These are phyloP conservation scores for Drosophila lacteicornis DNA, from an alignment of 1,140 invertebrate genomes.

Conservation along the genomic window DNA sequence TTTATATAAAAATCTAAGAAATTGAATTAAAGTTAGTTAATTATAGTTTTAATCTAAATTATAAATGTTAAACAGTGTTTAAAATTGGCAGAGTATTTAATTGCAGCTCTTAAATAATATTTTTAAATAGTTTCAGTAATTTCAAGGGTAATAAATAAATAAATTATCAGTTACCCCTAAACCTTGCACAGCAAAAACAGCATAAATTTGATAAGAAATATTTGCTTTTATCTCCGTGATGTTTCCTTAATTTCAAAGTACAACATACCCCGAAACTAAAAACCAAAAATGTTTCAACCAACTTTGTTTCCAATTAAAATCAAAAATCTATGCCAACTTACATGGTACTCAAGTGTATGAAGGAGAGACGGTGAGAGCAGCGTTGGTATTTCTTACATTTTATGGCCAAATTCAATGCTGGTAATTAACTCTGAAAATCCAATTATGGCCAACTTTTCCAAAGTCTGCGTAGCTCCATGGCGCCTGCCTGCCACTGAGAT, in stretches of 20 bases:
- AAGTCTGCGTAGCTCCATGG: constrained; percentile 45
- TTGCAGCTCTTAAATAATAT: not conserved
- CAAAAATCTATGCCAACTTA: constrained; percentile 75
- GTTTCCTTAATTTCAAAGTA: not conserved
- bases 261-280: not conserved
- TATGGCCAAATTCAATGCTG: constrained; percentile 81
- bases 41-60: too few species aligned
- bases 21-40: not conserved
- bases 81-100: not conserved
- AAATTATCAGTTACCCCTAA: too few species aligned
- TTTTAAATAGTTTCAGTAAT: not conserved
- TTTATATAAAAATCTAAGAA: not conserved
- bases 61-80: too few species aligned
- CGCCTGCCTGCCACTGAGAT: not conserved
- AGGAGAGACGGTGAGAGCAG: constrained; percentile 10
- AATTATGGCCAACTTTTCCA: constrained; percentile 83
- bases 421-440: constrained; percentile 84
- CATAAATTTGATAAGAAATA: not conserved
- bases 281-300: constrained; percentile 17
- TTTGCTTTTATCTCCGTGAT: not conserved
- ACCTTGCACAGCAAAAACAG: not conserved
- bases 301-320: constrained; percentile 64
- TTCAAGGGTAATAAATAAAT: not conserved
- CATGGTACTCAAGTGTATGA: constrained; percentile 64
- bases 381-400: constrained; percentile 67